phyloP scores from a whole-genome alignment of 2,113 vertebrate species.

The Crotalus tigris region DNA sequence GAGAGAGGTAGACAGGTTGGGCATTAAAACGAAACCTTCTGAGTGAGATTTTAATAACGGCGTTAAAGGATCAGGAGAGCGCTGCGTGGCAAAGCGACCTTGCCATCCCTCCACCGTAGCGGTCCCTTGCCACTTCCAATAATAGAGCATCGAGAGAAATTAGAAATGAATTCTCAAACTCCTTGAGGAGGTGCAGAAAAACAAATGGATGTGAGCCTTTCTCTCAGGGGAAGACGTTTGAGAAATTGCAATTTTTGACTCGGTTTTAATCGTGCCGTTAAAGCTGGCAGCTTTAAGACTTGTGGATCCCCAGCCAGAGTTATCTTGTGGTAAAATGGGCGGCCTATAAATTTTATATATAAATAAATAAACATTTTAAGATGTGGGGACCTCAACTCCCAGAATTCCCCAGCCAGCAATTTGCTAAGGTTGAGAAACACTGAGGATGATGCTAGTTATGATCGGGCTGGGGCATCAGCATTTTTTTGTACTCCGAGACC shows the following conservation, averaged over 20 bases:
- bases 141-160: not conserved
- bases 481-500: not conserved
- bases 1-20: not conserved
- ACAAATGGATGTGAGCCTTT: not conserved
- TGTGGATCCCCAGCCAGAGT: no score
- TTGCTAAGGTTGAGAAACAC: not conserved
- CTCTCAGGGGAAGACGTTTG: not conserved
- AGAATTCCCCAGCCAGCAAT: not conserved
- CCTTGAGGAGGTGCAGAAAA: not conserved
- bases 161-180: not conserved
- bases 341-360: not conserved
- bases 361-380: not conserved
- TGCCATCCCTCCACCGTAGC: not conserved
- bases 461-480: not conserved
- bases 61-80: not conserved
- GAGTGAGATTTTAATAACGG: not conserved
- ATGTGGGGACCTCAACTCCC: not conserved
- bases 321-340: not conserved
- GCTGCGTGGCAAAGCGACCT: not conserved
- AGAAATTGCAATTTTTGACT: not conserved
- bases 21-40: accelerated
- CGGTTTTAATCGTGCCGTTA: not conserved
- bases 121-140: not conserved
- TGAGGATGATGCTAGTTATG: not conserved
- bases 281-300: no score